Conservation (phyloP, 1,140 invertebrate species). For the Acyrthosiphon pisum region DNA sequence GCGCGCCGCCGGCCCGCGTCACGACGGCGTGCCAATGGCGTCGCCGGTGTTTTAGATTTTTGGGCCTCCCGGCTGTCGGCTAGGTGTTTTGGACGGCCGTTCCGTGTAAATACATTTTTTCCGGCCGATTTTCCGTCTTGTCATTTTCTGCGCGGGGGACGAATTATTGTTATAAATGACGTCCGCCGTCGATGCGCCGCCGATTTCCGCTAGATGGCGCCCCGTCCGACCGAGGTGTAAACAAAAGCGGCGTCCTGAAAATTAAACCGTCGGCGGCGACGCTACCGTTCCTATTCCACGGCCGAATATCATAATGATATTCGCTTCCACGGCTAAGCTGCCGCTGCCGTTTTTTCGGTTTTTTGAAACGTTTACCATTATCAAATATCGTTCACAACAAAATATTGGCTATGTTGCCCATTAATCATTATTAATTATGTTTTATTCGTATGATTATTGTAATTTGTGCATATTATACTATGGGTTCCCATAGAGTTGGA, state of each 20-base stretch:
- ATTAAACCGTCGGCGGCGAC: background rate
- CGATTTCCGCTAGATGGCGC: conserved; percentile 5
- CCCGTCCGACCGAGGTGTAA: background rate
- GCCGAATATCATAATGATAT: background rate
- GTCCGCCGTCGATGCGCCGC: background rate
- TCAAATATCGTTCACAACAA: background rate
- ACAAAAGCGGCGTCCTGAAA: conserved; percentile 23
- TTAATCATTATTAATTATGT: no score
- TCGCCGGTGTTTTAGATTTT: background rate
- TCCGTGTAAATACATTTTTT: background rate
- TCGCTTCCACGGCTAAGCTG: background rate
- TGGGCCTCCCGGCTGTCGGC: no score
- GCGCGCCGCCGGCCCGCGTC: background rate
- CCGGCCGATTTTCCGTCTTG: background rate
- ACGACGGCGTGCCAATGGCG: background rate
- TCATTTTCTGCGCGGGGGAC: background rate
- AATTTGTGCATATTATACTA: no score
- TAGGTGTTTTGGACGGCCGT: background rate
- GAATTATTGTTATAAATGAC: background rate
- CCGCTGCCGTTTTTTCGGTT: background rate
- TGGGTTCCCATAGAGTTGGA: background rate
- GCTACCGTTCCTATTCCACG: background rate
- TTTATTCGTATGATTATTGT: no score
- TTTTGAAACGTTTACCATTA: background rate
- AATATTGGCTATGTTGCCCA: no score